phyloP scores from a whole-genome alignment of 2,888 invertebrate species.

The Spisula subtruncata region DNA sequence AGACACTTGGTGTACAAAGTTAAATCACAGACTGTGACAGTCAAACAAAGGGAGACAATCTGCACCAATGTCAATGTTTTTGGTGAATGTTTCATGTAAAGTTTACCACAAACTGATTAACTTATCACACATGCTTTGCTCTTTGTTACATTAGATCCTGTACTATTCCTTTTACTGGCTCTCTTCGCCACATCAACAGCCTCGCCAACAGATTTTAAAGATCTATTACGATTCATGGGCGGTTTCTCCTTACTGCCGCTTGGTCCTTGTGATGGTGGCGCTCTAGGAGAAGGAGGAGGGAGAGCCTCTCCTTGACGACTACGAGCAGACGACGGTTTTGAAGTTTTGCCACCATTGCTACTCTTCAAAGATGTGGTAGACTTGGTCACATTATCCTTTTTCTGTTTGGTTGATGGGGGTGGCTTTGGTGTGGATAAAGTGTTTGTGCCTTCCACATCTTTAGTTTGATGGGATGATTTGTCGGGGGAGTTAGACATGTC shows the following conservation, averaged over 20 bases:
- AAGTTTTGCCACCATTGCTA: neutral
- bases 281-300: neutral
- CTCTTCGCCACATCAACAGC: slow-evolving; percentile 27
- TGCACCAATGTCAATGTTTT: neutral
- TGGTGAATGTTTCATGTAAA: neutral
- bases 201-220: slow-evolving; percentile 52
- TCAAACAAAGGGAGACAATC: neutral
- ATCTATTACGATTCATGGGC: neutral
- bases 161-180: slow-evolving; percentile 14
- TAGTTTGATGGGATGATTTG: slow-evolving; percentile 48
- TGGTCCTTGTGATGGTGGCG: too few species aligned
- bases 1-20: too few species aligned
- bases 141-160: slow-evolving; percentile 34
- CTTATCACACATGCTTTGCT: slow-evolving; percentile 62
- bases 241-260: slow-evolving; percentile 4
- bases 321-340: neutral
- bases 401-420: neutral
- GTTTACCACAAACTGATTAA: neutral
- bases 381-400: neutral
- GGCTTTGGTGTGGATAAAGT: slow-evolving; percentile 18
- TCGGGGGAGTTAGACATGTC: slow-evolving; percentile 55
- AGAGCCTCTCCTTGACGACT: neutral
- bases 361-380: neutral
- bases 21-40: too few species aligned
- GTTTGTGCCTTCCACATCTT: slow-evolving; percentile 23